Percentiles rank a stretch among this genome's conserved stretches.
Evolutionary conservation across 64 coral and sea anemone species (phyloP).

Genomic region (Hydrozoanthus tunicans): DNA sequence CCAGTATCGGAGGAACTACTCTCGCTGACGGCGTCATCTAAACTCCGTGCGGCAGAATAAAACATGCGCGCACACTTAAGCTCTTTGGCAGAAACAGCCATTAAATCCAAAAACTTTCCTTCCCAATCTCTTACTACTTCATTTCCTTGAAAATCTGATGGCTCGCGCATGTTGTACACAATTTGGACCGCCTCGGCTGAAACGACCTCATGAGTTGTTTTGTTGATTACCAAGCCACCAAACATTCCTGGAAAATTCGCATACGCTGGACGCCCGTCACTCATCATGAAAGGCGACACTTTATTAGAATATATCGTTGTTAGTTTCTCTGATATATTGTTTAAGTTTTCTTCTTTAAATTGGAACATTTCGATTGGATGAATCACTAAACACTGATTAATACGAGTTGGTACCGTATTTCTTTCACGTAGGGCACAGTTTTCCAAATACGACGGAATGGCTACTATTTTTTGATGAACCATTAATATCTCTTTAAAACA

Average conservation of each 20-base stretch:
- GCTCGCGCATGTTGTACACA: conserved; percentile 24
- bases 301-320: conserved; percentile 1
- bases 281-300: conserved; percentile 9
- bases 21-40: conserved; percentile 36
- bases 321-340: neutral
- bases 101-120: conserved; percentile 18
- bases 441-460: conserved; percentile 13
- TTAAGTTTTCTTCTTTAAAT: conserved; percentile 15
- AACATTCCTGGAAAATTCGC: conserved; percentile 18
- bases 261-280: conserved; percentile 29
- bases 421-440: conserved; percentile 6
- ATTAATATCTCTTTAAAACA: conserved; percentile 45
- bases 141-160: conserved; percentile 26
- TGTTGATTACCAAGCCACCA: conserved; percentile 6
- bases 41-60: conserved; percentile 34
- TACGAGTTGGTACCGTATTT: neutral
- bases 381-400: neutral
- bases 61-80: neutral
- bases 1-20: conserved; percentile 19
- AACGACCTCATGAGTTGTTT: neutral
- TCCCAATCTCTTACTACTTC: conserved; percentile 10
- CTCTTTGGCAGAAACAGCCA: neutral
- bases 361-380: conserved; percentile 32
- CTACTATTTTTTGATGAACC: conserved; percentile 28
- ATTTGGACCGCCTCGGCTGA: conserved; percentile 16